phyloP scores from a whole-genome alignment of 2,113 vertebrate genomes.

The Myotis davidii region DNA sequence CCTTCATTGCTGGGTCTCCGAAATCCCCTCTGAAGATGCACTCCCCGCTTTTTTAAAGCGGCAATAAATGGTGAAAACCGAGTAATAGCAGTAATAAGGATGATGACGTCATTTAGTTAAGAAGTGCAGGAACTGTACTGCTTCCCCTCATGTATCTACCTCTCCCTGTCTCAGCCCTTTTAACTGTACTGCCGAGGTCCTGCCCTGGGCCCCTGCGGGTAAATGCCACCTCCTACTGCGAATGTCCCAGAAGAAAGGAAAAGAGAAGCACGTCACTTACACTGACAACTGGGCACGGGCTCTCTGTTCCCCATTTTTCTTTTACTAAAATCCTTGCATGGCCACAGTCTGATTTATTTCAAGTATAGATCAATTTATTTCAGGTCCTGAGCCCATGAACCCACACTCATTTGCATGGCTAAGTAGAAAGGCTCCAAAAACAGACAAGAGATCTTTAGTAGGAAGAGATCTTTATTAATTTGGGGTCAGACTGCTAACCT shows the following conservation, averaged over 20 bases:
- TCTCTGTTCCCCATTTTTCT: slow-evolving; percentile 34
- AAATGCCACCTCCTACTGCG: not conserved
- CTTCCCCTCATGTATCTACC: not conserved
- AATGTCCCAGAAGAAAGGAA: not conserved
- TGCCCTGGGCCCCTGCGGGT: not conserved
- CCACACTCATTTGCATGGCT: slow-evolving; percentile 51
- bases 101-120: not conserved
- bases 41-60: not conserved
- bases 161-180: not conserved
- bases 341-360: slow-evolving; percentile 35
- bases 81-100: not conserved
- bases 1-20: not conserved
- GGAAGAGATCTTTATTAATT: slow-evolving; percentile 56
- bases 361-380: slow-evolving; percentile 49
- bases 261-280: not conserved
- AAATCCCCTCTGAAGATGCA: not conserved
- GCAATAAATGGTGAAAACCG: not conserved
- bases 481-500: slow-evolving; percentile 50
- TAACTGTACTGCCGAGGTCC: not conserved
- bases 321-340: not conserved
- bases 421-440: slow-evolving; percentile 56
- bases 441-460: slow-evolving; percentile 50
- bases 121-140: not conserved
- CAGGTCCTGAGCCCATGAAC: slow-evolving; percentile 32
- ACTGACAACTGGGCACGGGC: not conserved